These are phyloP conservation scores for Nilaparvata lugens DNA, from an alignment of 1,140 invertebrate genomes.

Conservation along the genomic window DNA sequence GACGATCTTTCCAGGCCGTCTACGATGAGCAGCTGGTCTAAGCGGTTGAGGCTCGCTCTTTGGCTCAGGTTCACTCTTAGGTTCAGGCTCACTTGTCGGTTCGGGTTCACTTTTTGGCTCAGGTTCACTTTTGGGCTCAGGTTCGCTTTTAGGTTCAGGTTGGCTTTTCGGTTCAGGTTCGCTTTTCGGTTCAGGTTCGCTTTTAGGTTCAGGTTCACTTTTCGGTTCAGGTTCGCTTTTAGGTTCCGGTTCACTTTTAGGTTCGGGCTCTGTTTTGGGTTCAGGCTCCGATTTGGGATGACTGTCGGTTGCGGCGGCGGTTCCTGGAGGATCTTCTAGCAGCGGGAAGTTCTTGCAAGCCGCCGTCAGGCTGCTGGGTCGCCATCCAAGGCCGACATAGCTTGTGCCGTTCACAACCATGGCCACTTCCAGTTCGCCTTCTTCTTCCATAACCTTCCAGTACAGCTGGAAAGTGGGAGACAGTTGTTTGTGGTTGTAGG, in stretches of 20 bases:
- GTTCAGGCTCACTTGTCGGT: constrained; percentile 38
- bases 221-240: constrained; percentile 35
- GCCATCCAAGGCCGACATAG: constrained; percentile 79
- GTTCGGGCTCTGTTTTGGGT: constrained; percentile 35
- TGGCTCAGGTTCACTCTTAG: constrained; percentile 34
- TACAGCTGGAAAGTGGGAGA: constrained; percentile 64
- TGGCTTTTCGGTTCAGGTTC: constrained; percentile 33
- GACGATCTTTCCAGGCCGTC: constrained; percentile 10
- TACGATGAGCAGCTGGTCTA: constrained; percentile 15
- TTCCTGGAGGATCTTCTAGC: constrained; percentile 30
- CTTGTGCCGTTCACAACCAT: constrained; percentile 73
- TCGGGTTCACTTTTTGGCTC: constrained; percentile 39
- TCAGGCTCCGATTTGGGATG: constrained; percentile 35
- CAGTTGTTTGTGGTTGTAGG: constrained; percentile 59
- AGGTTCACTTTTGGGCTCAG: constrained; percentile 36
- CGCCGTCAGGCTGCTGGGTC: constrained; percentile 58
- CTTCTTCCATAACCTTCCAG: constrained; percentile 71
- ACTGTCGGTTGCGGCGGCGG: constrained; percentile 32
- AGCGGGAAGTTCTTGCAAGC: constrained; percentile 69
- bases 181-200: constrained; percentile 36
- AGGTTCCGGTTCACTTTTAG: constrained; percentile 39
- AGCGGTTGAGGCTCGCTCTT: constrained; percentile 33
- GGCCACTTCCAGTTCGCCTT: constrained; percentile 74
- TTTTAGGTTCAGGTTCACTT: constrained; percentile 35
- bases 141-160: constrained; percentile 28